Conservation (phyloP, 2,113 vertebrate genomes). For the Chloebia gouldiae region DNA sequence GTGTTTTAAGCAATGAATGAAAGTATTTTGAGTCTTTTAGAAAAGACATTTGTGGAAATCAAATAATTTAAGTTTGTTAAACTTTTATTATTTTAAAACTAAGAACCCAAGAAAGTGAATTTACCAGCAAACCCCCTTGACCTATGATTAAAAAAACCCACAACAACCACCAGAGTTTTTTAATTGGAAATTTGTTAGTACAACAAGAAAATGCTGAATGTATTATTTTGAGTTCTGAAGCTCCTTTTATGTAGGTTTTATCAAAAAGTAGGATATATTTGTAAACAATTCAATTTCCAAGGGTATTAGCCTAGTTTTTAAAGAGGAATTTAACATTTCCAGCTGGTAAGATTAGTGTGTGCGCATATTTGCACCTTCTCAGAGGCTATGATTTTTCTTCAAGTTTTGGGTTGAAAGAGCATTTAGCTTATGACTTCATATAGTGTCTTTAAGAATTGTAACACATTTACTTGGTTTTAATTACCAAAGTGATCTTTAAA, state of each 20-base stretch:
- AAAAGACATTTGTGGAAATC: background rate
- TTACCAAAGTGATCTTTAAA: background rate
- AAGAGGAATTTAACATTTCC: constrained; percentile 29
- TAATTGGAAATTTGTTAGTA: background rate
- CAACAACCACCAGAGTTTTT: background rate
- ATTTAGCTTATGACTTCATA: background rate
- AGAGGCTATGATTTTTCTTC: constrained; percentile 1
- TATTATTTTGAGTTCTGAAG: constrained; percentile 2
- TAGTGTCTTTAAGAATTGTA: background rate
- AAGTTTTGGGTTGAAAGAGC: background rate
- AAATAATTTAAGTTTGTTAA: background rate
- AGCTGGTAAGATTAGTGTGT: background rate
- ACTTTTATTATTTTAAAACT: background rate
- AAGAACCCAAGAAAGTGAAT: background rate
- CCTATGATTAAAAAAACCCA: background rate
- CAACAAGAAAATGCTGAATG: background rate
- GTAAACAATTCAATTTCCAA: constrained; percentile 32
- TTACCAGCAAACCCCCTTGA: background rate
- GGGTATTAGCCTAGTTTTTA: constrained; percentile 42
- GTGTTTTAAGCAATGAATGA: background rate
- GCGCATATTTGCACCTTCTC: background rate
- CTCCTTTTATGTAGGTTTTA: constrained; percentile 26
- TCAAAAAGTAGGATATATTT: constrained; percentile 19
- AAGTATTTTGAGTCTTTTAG: background rate
- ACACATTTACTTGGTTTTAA: background rate